Evolutionary conservation across 1,140 invertebrate species (phyloP), one percentile per base, ranked within the genome.

Genomic region (Hetaerina americana): DNA sequence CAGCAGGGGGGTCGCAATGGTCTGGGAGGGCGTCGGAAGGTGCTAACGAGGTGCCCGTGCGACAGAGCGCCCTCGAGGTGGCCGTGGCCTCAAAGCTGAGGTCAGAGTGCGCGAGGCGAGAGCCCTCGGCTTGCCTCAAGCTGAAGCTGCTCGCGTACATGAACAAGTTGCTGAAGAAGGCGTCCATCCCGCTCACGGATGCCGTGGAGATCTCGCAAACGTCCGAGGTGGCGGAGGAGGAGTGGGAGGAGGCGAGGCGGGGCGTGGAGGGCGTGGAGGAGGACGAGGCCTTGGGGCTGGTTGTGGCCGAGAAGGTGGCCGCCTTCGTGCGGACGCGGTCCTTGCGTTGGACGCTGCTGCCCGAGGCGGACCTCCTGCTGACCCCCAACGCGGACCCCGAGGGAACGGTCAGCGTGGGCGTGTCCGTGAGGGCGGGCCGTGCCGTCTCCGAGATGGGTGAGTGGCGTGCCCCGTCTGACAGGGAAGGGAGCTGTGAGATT

Each of bases 111-210:
- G 85, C 86, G 0, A 86, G 90, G 70, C 85, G 88, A 66, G 90
- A 92, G 74, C 85, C 90, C 12, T 89, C 88, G 27, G 88, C 90
- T 22, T 93, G 91, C 77, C 87, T 91, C 73, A 91, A 92, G 83
- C 81, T 91, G 3, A 92, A 92, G 79, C 78, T 92, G 72, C 87
- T 92, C 3, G 89, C 88, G 0, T 92, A 92, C 76, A 90, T 92
- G 82, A 92, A 93, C 80, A 84, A 87, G 69, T 84, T 93, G 76
- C 81, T 92, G 77, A 90, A 92, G 78, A 93, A 92, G 72, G 88
- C 89, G 0, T 86, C 87, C 67, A 85, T 92, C 74, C 89, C 91
- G 76, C 77, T 91, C 5, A 87, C 87, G 26, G 90, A 92, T 27
- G 89, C 90, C 74, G 82, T 92, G 66, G 88, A 91, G 78, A 89